phyloP scores from a whole-genome alignment of 2,113 vertebrate species.

The Protomyctophum bolini region DNA sequence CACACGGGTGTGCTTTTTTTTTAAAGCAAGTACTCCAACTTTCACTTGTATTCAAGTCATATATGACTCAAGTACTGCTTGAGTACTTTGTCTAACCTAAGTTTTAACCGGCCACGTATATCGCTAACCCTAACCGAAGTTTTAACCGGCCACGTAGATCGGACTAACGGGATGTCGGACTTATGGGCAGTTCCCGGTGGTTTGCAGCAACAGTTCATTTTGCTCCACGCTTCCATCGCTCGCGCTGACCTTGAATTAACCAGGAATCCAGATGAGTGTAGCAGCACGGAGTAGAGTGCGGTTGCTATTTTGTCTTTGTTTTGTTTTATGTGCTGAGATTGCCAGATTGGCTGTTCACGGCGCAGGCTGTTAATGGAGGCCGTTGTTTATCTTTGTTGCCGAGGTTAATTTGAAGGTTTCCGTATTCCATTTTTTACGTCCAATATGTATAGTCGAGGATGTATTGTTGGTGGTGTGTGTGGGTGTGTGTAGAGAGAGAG shows the following conservation, averaged over 20 bases:
- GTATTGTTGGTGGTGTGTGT: conserved; percentile 16
- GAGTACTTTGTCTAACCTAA: too few relatives aligned
- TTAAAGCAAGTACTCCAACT: too few relatives aligned
- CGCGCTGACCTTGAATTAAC: conserved; percentile 27
- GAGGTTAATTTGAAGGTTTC: conserved; percentile 33
- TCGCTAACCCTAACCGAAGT: too few relatives aligned
- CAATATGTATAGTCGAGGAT: conserved; percentile 46
- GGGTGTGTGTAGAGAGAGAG: too few relatives aligned
- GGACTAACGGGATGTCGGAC: too few relatives aligned
- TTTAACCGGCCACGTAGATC: too few relatives aligned
- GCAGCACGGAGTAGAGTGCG: conserved; percentile 31
- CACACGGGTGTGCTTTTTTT: too few relatives aligned
- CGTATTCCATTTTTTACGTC: conserved; percentile 38
- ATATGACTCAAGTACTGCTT: too few relatives aligned
- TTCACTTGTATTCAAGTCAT: too few relatives aligned
- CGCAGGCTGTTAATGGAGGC: conserved; percentile 23
- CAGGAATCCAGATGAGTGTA: neutral
- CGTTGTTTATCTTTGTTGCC: conserved; percentile 33
- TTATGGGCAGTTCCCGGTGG: neutral
- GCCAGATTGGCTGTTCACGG: conserved; percentile 9
- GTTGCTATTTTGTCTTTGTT: neutral
- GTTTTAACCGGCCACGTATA: too few relatives aligned
- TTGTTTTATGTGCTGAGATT: too few relatives aligned
- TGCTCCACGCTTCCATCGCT: neutral
- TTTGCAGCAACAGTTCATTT: conserved; percentile 18